A percentile compares a stretch with the other conserved stretches of the same genome.
These are phyloP conservation scores for Drosophila oshimai DNA, from an alignment of 1,140 invertebrate genomes.

Conservation along the genomic window DNA sequence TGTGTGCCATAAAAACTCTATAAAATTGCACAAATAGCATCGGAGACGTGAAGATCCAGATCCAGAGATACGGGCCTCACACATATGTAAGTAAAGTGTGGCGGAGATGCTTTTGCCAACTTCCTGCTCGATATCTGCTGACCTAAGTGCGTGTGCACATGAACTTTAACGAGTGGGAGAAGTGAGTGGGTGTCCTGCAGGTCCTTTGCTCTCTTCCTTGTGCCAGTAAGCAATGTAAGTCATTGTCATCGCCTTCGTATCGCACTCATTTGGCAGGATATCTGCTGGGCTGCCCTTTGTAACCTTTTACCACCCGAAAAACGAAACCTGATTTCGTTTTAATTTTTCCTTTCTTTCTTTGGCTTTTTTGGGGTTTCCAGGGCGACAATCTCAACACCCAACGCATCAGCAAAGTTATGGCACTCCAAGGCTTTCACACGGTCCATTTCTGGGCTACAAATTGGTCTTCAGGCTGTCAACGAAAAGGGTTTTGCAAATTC, in stretches of 20 bases:
- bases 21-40: constrained; percentile 73
- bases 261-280: constrained; percentile 45
- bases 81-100: constrained; percentile 47
- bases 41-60: constrained; percentile 36
- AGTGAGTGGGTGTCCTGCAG: constrained; percentile 21
- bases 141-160: constrained; percentile 59
- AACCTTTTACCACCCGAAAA: constrained; percentile 23
- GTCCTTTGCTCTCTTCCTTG: constrained; percentile 4
- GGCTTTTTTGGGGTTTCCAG: constrained; percentile 1
- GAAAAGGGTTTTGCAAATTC: constrained; percentile 27
- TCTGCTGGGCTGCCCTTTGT: constrained; percentile 19
- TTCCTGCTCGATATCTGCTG: constrained; percentile 51
- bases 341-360: constrained; percentile 32
- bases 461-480: constrained; percentile 44
- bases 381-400: constrained; percentile 43
- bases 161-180: constrained; percentile 55
- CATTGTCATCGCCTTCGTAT: constrained; percentile 39
- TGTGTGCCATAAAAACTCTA: constrained; percentile 72
- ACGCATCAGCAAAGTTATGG: constrained; percentile 45
- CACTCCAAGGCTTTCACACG: constrained; percentile 33
- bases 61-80: constrained; percentile 24
- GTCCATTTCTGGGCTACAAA: constrained; percentile 52
- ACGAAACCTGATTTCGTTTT: constrained; percentile 59
- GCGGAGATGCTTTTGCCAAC: constrained; percentile 1
- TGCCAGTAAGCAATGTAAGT: constrained; percentile 21